Conservation (phyloP, 1,140 invertebrate genomes). For the Nomia melanderi region DNA sequence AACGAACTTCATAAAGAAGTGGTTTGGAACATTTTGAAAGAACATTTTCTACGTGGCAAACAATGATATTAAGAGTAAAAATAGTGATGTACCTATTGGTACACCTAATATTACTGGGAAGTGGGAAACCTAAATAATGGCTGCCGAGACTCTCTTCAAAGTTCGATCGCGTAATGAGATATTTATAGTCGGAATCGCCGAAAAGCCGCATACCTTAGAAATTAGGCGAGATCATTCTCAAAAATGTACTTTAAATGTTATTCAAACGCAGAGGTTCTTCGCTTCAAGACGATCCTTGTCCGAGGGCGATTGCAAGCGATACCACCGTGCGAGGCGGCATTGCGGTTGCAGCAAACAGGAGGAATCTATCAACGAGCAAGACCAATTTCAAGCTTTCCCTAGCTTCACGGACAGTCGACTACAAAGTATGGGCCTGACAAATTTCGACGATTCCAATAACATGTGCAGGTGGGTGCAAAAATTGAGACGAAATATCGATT, state of each 20-base stretch:
- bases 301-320: slow-evolving; percentile 61
- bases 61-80: too few species aligned
- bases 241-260: slow-evolving; percentile 18
- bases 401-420: slow-evolving; percentile 68
- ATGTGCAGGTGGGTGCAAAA: slow-evolving; percentile 52
- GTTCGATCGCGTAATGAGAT: slow-evolving; percentile 2
- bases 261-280: slow-evolving; percentile 55
- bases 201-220: not conserved
- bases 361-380: slow-evolving; percentile 33
- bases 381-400: slow-evolving; percentile 67
- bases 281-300: slow-evolving; percentile 67
- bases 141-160: slow-evolving; percentile 21
- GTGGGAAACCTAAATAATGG: slow-evolving; percentile 7
- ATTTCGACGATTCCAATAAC: slow-evolving; percentile 57
- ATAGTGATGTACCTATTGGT: too few species aligned
- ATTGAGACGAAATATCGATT: too few species aligned
- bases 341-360: slow-evolving; percentile 18
- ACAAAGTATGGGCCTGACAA: slow-evolving; percentile 69
- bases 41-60: too few species aligned
- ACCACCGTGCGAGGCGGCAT: slow-evolving; percentile 16
- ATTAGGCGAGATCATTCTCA: not conserved
- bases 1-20: too few species aligned
- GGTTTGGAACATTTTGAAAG: too few species aligned
- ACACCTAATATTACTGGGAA: slow-evolving; percentile 27
- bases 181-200: slow-evolving; percentile 15